phyloP scores from a whole-genome alignment of 2,797 vertebrate species.

The Gobionotothen gibberifrons region DNA sequence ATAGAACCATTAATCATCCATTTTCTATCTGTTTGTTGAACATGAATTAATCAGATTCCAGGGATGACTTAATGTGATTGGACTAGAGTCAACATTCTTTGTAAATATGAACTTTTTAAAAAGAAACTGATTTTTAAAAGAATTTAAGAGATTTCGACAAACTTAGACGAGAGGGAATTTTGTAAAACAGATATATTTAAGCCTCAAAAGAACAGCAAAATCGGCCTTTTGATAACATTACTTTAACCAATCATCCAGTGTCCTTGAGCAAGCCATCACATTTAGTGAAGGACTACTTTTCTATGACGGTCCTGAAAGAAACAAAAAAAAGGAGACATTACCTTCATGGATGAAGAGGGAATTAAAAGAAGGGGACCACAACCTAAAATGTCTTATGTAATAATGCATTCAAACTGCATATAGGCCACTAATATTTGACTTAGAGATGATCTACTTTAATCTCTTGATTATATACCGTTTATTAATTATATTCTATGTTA shows the following conservation, averaged over 20 bases:
- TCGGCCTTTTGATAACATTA: constrained; percentile 12
- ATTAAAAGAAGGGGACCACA: not conserved
- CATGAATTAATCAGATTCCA: no score
- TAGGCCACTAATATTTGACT: no score
- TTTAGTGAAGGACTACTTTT: not conserved
- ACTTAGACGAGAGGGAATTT: not conserved
- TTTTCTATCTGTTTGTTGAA: no score
- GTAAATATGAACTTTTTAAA: no score
- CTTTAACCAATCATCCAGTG: not conserved
- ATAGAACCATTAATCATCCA: no score
- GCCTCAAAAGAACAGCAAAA: constrained; percentile 6
- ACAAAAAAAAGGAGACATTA: not conserved
- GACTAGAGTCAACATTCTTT: no score
- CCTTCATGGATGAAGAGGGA: not conserved
- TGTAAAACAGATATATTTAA: not conserved
- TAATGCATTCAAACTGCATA: not conserved
- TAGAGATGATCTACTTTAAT: not conserved
- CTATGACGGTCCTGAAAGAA: not conserved
- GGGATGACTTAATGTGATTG: no score
- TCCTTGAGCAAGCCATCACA: constrained; percentile 13
- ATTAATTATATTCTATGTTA: not conserved
- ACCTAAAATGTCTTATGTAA: not conserved
- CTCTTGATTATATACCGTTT: not conserved
- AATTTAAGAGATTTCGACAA: no score
- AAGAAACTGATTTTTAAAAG: no score